Evolutionary conservation across 2,797 vertebrate genomes (phyloP).

Genomic region (Cheirogaleus major): DNA sequence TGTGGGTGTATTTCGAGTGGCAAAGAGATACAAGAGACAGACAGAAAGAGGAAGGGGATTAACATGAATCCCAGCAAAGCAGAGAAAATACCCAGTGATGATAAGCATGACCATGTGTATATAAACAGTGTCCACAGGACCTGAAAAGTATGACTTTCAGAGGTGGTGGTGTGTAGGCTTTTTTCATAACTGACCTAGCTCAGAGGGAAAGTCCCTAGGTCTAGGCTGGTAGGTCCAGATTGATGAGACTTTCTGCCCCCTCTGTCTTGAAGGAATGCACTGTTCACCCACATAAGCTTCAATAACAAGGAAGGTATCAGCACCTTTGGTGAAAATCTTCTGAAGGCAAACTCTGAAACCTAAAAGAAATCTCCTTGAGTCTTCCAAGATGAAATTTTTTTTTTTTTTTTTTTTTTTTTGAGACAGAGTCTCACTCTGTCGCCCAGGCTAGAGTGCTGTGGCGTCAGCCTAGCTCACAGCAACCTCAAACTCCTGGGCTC

Average conservation of each 20-base stretch:
- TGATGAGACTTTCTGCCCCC: neutral
- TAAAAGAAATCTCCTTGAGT: neutral
- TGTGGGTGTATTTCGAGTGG: neutral
- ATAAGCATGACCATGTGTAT: neutral
- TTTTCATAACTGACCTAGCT: neutral
- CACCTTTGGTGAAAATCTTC: neutral
- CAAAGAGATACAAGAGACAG: neutral
- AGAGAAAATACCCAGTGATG: neutral
- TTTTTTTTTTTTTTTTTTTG: no score
- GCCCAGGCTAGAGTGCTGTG: no score
- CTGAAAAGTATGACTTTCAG: neutral
- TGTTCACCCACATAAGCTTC: neutral
- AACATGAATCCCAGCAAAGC: neutral
- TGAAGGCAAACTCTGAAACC: neutral
- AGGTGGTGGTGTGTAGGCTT: accelerated
- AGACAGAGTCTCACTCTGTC: no score
- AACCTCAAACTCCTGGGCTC: no score
- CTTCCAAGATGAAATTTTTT: neutral
- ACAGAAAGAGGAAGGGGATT: neutral
- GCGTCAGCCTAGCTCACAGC: no score
- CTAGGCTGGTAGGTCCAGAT: neutral
- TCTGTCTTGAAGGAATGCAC: neutral
- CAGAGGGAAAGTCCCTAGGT: neutral
- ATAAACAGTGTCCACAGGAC: neutral
- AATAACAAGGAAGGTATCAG: neutral